These are phyloP conservation scores for Dromococcyx pavoninus DNA, from an alignment of 2,797 vertebrate species.

Conservation along the genomic window DNA sequence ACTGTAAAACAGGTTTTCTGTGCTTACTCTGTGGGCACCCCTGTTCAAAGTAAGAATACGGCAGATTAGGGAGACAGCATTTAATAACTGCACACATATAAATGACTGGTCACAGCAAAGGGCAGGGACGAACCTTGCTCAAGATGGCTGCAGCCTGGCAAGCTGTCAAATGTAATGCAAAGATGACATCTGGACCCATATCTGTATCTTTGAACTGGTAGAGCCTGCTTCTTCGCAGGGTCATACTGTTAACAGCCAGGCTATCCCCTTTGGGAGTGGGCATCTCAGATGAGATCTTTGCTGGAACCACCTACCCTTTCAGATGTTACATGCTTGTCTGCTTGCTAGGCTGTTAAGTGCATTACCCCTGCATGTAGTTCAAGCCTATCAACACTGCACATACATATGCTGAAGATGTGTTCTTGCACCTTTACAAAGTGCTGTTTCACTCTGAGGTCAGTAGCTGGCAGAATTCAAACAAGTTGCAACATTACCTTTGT, in stretches of 20 bases:
- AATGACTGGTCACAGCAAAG: not conserved
- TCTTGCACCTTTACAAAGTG: not conserved
- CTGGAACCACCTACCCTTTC: not conserved
- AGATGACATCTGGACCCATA: rapidly evolving
- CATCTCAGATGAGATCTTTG: rapidly evolving
- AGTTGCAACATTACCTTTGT: not conserved
- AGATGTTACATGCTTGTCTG: not conserved
- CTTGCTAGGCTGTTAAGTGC: not conserved
- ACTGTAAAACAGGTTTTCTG: not conserved
- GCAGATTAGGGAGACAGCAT: not conserved
- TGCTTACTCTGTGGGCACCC: not conserved
- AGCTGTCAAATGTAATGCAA: not conserved
- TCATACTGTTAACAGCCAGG: not conserved
- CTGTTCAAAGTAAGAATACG: not conserved
- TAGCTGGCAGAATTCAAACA: not conserved
- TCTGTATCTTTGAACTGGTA: not conserved
- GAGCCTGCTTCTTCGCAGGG: not conserved
- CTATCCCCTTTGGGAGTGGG: not conserved
- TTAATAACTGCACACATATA: not conserved
- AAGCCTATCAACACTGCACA: not conserved
- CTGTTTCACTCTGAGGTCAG: not conserved
- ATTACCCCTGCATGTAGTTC: not conserved
- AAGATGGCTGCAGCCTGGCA: not conserved
- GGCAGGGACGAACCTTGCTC: not conserved
- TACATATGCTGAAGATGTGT: not conserved